phyloP scores from a whole-genome alignment of 2,113 vertebrate genomes.

The Mus spicilegus region DNA sequence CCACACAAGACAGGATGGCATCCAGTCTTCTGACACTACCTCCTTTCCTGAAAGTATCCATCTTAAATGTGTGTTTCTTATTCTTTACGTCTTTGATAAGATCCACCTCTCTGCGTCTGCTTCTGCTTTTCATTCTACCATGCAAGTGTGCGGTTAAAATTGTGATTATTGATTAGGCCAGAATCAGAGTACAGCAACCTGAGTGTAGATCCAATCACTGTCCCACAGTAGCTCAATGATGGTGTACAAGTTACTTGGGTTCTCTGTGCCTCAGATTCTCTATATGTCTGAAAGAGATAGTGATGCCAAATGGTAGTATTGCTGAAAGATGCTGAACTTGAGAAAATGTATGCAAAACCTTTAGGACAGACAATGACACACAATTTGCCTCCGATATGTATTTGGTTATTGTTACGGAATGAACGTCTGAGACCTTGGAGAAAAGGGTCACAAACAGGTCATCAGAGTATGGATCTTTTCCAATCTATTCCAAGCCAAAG shows the following conservation, averaged over 20 bases:
- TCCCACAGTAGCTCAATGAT: not conserved
- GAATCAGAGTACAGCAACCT: not conserved
- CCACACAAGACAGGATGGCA: not conserved
- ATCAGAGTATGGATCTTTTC: constrained; percentile 45
- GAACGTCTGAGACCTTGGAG: not conserved
- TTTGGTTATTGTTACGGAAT: constrained; percentile 55
- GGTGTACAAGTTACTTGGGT: not conserved
- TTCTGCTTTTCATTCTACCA: not conserved
- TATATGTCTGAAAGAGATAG: not conserved
- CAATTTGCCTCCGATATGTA: not conserved
- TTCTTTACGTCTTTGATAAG: not conserved
- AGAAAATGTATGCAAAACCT: not conserved
- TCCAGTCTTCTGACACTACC: no score
- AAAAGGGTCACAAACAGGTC: constrained; percentile 40
- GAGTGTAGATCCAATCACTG: not conserved
- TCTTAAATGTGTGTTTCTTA: not conserved
- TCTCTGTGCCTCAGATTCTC: not conserved
- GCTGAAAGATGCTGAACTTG: not conserved
- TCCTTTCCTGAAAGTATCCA: not conserved
- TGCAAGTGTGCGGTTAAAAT: not conserved
- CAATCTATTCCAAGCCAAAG: constrained; percentile 75
- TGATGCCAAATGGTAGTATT: not conserved
- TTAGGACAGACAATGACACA: not conserved
- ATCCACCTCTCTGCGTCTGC: not conserved
- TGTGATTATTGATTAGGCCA: not conserved